Conservation (phyloP, 1,140 invertebrate genomes). For the Argopecten irradians region DNA sequence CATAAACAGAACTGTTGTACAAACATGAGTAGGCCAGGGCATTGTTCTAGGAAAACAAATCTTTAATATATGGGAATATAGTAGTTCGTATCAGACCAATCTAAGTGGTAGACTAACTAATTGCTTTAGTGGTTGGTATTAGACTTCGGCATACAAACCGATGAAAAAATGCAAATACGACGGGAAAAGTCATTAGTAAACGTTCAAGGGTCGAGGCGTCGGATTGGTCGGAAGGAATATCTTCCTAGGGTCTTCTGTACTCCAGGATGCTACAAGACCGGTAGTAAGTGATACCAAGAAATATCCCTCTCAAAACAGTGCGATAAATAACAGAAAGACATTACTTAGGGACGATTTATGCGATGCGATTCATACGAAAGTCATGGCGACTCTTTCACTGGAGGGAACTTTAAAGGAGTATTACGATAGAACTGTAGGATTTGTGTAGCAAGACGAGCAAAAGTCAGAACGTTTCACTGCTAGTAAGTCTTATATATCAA, state of each 20-base stretch:
- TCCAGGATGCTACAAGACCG: not conserved
- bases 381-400: no score
- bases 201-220: not conserved
- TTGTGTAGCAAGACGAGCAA: not conserved
- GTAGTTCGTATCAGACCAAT: not conserved
- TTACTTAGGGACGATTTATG: no score
- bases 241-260: not conserved
- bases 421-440: no score
- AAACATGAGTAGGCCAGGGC: not conserved
- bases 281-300: not conserved
- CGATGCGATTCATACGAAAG: no score
- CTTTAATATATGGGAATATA: not conserved
- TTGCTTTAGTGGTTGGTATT: not conserved
- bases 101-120: constrained; percentile 10
- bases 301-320: not conserved
- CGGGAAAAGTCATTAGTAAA: not conserved
- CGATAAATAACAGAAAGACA: not conserved
- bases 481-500: no score
- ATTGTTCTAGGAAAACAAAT: not conserved
- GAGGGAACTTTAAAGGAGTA: no score
- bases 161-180: not conserved
- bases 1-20: no score
- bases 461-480: no score
- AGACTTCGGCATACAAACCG: constrained; percentile 4
- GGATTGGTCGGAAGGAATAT: not conserved